Conservation (phyloP, 37 sponge, comb jelly and placozoan species). For the Petrosia ficiformis region DNA sequence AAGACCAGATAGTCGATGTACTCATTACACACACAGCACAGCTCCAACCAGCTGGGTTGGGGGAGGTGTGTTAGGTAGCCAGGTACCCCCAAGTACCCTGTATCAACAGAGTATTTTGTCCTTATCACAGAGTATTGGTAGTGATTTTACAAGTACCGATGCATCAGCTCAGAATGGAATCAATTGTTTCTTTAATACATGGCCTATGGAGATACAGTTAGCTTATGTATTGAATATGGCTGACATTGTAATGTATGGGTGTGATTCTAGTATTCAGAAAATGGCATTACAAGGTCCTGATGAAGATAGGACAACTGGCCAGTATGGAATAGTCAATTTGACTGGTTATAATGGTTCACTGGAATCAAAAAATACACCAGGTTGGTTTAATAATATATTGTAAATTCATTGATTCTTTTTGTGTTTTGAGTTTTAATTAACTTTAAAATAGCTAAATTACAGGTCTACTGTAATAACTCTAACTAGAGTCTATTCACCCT, state of each 20-base stretch:
- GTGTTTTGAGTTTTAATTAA: too few species aligned
- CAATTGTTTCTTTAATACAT: constrained; percentile 23
- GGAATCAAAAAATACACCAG: background rate
- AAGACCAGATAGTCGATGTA: constrained; percentile 27
- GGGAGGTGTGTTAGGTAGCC: constrained; percentile 53
- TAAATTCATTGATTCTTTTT: background rate
- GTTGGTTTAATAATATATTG: background rate
- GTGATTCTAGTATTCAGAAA: constrained; percentile 48
- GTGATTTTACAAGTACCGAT: background rate
- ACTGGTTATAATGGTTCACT: constrained; percentile 4
- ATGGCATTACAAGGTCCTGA: constrained; percentile 40
- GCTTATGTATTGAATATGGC: constrained; percentile 38
- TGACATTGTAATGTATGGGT: constrained; percentile 41
- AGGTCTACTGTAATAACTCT: too few species aligned
- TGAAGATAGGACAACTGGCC: too few species aligned
- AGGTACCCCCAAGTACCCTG: constrained; percentile 50
- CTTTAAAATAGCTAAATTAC: too few species aligned
- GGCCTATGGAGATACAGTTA: constrained; percentile 51
- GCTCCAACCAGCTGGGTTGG: constrained; percentile 57
- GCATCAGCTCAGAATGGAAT: background rate
- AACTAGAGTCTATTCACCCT: too few species aligned
- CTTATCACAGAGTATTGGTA: background rate
- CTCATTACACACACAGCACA: constrained; percentile 66
- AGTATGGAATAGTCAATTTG: constrained; percentile 42
- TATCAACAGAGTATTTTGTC: constrained; percentile 47